phyloP scores from a whole-genome alignment of 2,888 invertebrate genomes.

The Autographa gamma region DNA sequence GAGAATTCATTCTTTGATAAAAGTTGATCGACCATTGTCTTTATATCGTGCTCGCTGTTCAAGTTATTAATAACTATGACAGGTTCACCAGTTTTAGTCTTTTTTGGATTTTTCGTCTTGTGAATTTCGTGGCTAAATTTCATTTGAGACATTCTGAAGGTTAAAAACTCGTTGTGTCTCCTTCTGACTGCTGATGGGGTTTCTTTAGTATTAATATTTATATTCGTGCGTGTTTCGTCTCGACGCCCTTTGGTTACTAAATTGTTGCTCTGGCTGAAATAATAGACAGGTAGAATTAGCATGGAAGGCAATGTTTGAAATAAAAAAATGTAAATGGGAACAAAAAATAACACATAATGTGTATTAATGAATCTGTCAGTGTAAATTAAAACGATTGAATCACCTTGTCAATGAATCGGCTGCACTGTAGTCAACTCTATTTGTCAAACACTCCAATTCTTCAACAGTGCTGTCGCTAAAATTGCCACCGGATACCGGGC shows the following conservation, averaged over 20 bases:
- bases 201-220: background rate
- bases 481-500: conserved; percentile 30
- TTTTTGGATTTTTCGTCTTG: conserved; percentile 11
- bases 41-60: conserved; percentile 54
- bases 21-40: conserved; percentile 61
- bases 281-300: background rate
- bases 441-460: conserved; percentile 46
- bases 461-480: conserved; percentile 33
- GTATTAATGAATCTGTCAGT: background rate
- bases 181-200: background rate
- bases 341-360: background rate
- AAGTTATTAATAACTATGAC: conserved; percentile 60
- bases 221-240: background rate
- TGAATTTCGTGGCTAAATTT: background rate
- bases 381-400: conserved; percentile 8
- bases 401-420: conserved; percentile 44
- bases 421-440: conserved; percentile 34
- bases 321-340: background rate
- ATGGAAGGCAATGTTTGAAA: background rate
- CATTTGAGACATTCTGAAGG: conserved; percentile 51
- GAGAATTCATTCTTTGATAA: conserved; percentile 52
- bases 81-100: conserved; percentile 35
- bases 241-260: background rate
- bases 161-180: conserved; percentile 29
- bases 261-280: conserved; percentile 18